phyloP scores from a whole-genome alignment of 1,140 invertebrate genomes.

The Drosophila kurseongensis region DNA sequence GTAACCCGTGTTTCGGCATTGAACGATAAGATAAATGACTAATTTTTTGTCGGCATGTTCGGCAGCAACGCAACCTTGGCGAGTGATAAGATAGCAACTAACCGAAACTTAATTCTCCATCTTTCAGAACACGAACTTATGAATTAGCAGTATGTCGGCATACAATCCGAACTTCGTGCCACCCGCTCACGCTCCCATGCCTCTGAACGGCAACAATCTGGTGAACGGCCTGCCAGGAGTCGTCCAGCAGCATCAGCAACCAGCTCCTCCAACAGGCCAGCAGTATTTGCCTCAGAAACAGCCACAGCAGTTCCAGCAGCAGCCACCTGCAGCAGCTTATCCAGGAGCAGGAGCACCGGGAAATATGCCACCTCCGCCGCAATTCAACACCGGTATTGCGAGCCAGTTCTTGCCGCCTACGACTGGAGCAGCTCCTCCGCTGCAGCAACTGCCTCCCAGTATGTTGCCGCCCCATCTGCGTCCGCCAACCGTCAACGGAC shows the following conservation, averaged over 20 bases:
- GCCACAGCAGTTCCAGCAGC: conserved; percentile 42
- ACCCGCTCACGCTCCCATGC: conserved; percentile 33
- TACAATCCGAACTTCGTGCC: conserved; percentile 75
- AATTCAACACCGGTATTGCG: conserved; percentile 54
- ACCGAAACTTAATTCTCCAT: conserved; percentile 5
- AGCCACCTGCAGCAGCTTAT: conserved; percentile 34
- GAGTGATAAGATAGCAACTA: conserved; percentile 44
- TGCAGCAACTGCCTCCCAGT: conserved; percentile 27
- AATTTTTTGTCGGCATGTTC: conserved; percentile 3
- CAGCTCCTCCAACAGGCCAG: conserved; percentile 16
- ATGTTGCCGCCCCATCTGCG: conserved; percentile 65
- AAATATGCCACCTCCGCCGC: conserved; percentile 26
- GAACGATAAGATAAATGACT: conserved; percentile 41
- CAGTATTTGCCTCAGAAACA: conserved; percentile 30
- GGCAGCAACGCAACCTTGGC: conserved; percentile 21
- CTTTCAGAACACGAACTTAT: conserved; percentile 66
- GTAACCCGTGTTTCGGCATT: conserved; percentile 29
- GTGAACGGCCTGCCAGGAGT: conserved; percentile 59
- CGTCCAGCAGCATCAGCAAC: conserved; percentile 22
- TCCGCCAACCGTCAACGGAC: conserved; percentile 58
- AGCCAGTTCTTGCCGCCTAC: conserved; percentile 71
- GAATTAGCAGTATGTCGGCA: conserved; percentile 74
- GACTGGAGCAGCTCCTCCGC: conserved; percentile 16
- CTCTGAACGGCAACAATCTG: conserved; percentile 59
- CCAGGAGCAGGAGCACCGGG: conserved; percentile 6